Base-by-base conservation (phyloP, 1,140 invertebrate genomes). In the Leucophenga varia region DNA sequence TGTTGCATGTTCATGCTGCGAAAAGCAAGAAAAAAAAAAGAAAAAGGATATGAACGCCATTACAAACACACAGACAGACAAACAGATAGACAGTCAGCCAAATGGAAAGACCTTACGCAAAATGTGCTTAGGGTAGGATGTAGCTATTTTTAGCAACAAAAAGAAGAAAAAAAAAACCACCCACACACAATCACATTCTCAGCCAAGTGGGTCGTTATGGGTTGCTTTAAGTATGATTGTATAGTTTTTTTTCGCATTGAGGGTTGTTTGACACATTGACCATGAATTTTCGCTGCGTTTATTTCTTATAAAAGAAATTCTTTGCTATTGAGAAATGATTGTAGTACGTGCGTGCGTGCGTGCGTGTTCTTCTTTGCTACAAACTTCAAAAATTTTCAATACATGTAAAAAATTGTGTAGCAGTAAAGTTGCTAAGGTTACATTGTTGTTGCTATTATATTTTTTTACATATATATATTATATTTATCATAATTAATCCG, bases 241-340 rank as follows among this genome's bases (percentile, higher is more conserved):
- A 14, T 18, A 18, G 28, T 36, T 30, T 31, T 22, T 53, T 32
- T 37, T 19, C 19, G 19, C 12, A 22, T 21, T n/a, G 40, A 16
- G 36, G 22, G 13, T 30, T 49, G 28, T 17, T 63, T 67, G 63
- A 67, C 63, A 65, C 63, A 67, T 57, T 67, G 63, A 67, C 63
- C 63, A 67, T 59, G 63, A 65, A 64, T 64, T 6, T 64, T 55
- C 37, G 3, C n/a, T n/a, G n/a, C n/a, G n/a, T n/a, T n/a, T n/a
- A n/a, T n/a, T n/a, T n/a, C n/a, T n/a, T n/a, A n/a, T n/a, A n/a
- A n/a, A n/a, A n/a, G n/a, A n/a, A n/a, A n/a, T n/a, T n/a, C n/a
- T n/a, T n/a, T n/a, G n/a, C n/a, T n/a, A n/a, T n/a, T n/a, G n/a
- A n/a, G n/a, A n/a, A n/a, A n/a, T n/a, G n/a, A n/a, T n/a, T n/a